Base-by-base conservation (phyloP, 2,797 vertebrate species). In the Tachyglossus aculeatus region DNA sequence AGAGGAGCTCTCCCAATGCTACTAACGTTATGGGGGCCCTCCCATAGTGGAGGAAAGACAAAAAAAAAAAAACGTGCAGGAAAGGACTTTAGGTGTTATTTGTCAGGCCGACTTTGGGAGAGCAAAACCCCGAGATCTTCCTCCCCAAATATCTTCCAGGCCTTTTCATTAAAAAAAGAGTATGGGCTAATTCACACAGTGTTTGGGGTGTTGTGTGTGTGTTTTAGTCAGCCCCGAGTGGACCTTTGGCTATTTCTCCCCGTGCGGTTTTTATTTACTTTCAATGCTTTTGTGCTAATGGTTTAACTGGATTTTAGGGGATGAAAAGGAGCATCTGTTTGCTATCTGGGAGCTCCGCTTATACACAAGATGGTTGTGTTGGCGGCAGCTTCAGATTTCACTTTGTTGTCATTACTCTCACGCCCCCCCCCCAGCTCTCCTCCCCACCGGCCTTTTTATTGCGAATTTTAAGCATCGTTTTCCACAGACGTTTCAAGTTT, bases 341-440 rank as follows among this genome's bases (percentile, higher is more conserved):
- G 73, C 44, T 43, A 83, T 85, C 82, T 86, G 80, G 52, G 78
- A 83, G 78, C 76, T 80, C 71, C 64, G n/a, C 71, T 86, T 72
- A 72, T 77, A 48, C 61, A 71, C 69, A 71, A 74, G 39, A 86
- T 74, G 74, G 82, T 86, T 74, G 71, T 85, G 71, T 74, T 80
- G 78, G 78, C 76, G 61, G 58, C 74, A 80, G 82, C 84, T 86
- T 86, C 71, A 37, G 41, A 80, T 83, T 88, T 88, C 80, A 78
- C 80, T 85, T n/a, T n/a, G n/a, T n/a, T n/a, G n/a, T n/a, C n/a
- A n/a, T n/a, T n/a, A n/a, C n/a, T n/a, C n/a, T n/a, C n/a, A n/a
- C n/a, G n/a, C n/a, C n/a, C n/a, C n/a, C n/a, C n/a, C n/a, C n/a
- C n/a, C n/a, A n/a, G n/a, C n/a, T n/a, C n/a, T n/a, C n/a, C n/a